phyloP scores from a whole-genome alignment of 2,797 vertebrate genomes.

The Lutjanus argentimaculatus region DNA sequence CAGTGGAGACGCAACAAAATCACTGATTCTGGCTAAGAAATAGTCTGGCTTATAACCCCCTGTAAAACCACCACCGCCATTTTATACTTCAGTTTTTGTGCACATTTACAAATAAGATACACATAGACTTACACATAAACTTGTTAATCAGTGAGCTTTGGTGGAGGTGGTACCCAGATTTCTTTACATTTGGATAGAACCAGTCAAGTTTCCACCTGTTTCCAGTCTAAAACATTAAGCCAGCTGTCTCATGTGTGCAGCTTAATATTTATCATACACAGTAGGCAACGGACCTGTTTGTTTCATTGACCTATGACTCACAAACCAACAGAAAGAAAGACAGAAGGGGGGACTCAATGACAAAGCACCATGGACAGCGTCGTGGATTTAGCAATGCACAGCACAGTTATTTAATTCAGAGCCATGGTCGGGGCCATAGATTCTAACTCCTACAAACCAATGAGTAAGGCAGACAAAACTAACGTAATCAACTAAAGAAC shows the following conservation, averaged over 20 bases:
- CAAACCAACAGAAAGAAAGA: too few species aligned
- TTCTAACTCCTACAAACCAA: too few species aligned
- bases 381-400: not conserved
- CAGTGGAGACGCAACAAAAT: slow-evolving; percentile 10
- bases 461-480: too few species aligned
- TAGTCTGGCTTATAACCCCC: slow-evolving; percentile 3
- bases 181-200: not conserved
- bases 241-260: not conserved
- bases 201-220: slow-evolving; percentile 1
- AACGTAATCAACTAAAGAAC: too few species aligned
- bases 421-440: too few species aligned
- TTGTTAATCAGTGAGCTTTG: not conserved
- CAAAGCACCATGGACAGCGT: too few species aligned
- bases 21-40: slow-evolving; percentile 18
- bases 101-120: slow-evolving; percentile 16
- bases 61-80: not conserved
- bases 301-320: too few species aligned
- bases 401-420: too few species aligned
- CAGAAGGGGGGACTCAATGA: too few species aligned
- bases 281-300: too few species aligned
- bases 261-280: not conserved
- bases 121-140: not conserved
- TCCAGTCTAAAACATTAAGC: not conserved
- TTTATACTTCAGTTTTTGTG: slow-evolving; percentile 13
- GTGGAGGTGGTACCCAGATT: not conserved